These are phyloP conservation scores for Onychomys leucogaster DNA, from an alignment of 2,797 vertebrate genomes.

Conservation along the genomic window DNA sequence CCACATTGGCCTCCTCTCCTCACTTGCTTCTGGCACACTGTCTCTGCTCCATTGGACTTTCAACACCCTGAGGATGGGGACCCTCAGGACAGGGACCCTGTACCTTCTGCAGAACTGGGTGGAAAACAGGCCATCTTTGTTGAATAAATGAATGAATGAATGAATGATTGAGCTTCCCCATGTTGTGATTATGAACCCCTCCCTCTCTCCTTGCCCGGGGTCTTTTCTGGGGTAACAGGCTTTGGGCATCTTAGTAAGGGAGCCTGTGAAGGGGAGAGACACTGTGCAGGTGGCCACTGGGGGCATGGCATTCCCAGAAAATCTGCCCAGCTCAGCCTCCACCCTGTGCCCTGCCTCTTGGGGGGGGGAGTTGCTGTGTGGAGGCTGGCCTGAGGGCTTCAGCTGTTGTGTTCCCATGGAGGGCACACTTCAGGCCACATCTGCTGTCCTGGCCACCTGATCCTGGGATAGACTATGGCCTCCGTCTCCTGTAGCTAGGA, in stretches of 20 bases:
- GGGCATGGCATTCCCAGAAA: constrained; percentile 68
- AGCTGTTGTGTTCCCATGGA: background rate
- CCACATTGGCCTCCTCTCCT: background rate
- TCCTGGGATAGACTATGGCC: background rate
- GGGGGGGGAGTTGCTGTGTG: background rate
- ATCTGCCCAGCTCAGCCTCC: background rate
- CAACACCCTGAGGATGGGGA: background rate
- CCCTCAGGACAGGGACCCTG: background rate
- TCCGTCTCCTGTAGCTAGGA: background rate
- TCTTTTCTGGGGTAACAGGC: background rate
- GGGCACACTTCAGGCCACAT: background rate
- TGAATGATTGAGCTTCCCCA: background rate
- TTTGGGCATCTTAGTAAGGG: background rate
- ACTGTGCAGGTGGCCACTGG: constrained; percentile 57
- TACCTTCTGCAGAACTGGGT: background rate
- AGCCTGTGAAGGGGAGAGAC: background rate
- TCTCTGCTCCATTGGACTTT: background rate
- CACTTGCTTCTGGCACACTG: background rate
- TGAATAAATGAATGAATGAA: background rate
- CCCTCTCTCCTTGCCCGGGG: background rate
- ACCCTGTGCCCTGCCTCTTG: background rate
- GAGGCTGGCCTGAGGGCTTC: background rate
- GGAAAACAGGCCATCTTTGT: background rate
- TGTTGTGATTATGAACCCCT: background rate
- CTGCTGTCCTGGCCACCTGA: background rate